Conservation (phyloP, 1,140 invertebrate species). For the Calliphora vicina region DNA sequence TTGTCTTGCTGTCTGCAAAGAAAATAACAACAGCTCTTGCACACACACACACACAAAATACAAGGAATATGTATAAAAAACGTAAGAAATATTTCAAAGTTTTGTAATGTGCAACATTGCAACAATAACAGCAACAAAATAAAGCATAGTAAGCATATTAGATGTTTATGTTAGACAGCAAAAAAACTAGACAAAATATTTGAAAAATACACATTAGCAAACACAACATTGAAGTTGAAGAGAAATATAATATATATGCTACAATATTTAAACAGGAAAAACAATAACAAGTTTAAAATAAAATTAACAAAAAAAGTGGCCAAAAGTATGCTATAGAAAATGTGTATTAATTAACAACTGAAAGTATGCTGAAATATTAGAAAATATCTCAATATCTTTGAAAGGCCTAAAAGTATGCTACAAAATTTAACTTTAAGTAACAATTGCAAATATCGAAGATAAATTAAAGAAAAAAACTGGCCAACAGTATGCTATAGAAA, state of each 20-base stretch:
- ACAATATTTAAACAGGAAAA: neutral
- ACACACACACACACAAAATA: neutral
- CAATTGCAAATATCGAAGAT: too few relatives aligned
- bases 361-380: too few relatives aligned
- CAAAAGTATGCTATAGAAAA: neutral
- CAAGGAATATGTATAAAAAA: neutral
- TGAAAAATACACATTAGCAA: neutral
- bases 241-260: too few relatives aligned
- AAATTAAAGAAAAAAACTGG: too few relatives aligned
- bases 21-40: neutral
- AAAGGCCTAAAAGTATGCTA: too few relatives aligned
- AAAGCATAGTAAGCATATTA: constrained; percentile 13
- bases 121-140: constrained; percentile 2
- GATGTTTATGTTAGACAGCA: neutral
- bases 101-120: constrained; percentile 21
- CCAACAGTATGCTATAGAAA: too few relatives aligned
- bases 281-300: neutral
- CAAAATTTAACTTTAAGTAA: too few relatives aligned
- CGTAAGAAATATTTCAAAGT: constrained; percentile 28
- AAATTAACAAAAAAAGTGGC: too few relatives aligned
- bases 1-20: neutral
- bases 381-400: too few relatives aligned
- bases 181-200: neutral
- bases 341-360: too few relatives aligned
- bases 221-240: too few relatives aligned